Evolutionary conservation across 2,888 invertebrate genomes (phyloP).

Genomic region (Acronicta alni): DNA sequence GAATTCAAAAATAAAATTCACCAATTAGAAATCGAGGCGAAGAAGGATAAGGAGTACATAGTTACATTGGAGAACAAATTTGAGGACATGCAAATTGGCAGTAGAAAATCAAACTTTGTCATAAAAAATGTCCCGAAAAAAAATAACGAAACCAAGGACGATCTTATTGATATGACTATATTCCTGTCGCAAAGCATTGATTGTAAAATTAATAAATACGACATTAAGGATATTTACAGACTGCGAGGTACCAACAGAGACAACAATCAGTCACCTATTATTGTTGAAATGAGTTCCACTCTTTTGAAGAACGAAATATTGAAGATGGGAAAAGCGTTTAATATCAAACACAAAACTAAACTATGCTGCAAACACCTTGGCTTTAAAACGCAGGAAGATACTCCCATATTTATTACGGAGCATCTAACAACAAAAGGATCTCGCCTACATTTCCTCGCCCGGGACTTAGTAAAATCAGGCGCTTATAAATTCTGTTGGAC

Average conservation of each 20-base stretch:
- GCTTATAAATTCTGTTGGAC: slow-evolving; percentile 3
- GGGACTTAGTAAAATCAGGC: not conserved
- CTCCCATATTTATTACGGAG: not conserved
- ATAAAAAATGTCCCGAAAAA: slow-evolving; percentile 6
- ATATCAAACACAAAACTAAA: not conserved
- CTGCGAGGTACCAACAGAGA: not conserved
- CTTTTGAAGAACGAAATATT: not conserved
- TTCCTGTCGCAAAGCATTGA: not conserved
- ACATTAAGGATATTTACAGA: slow-evolving; percentile 5
- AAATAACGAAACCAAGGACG: slow-evolving; percentile 4
- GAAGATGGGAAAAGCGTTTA: slow-evolving; percentile 3
- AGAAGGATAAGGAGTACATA: slow-evolving; percentile 4
- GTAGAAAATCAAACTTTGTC: not conserved
- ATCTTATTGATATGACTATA: slow-evolving; percentile 2
- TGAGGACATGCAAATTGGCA: not conserved
- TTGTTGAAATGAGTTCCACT: slow-evolving; percentile 5
- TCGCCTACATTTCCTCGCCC: slow-evolving; percentile 3
- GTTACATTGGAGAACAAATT: not conserved
- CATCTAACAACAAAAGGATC: slow-evolving; percentile 1
- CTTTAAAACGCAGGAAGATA: not conserved
- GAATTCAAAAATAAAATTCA: not conserved
- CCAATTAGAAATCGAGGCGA: not conserved
- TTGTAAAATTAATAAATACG: not conserved
- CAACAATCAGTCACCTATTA: not conserved
- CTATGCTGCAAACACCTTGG: slow-evolving; percentile 3